These are phyloP conservation scores for Iguana delicatissima DNA, from an alignment of 2,797 vertebrate genomes.

Conservation along the genomic window DNA sequence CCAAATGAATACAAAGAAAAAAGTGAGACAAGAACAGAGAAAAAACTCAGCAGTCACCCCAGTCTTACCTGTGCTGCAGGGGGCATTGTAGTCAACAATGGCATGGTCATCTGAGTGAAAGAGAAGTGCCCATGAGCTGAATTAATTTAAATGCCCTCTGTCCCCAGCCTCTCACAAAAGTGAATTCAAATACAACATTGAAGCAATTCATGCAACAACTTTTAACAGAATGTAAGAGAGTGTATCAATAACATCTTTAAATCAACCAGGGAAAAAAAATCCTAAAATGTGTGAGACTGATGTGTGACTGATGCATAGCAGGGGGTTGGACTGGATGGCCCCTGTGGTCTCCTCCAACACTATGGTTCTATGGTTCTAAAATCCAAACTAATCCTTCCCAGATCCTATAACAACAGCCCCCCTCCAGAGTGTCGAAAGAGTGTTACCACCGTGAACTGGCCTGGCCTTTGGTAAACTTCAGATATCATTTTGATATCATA, in stretches of 20 bases:
- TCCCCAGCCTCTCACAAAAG: neutral
- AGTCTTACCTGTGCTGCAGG: constrained; percentile 22
- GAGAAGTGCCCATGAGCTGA: neutral
- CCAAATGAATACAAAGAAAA: neutral
- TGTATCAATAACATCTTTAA: neutral
- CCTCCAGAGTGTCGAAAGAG: neutral
- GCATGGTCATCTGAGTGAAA: constrained; percentile 22
- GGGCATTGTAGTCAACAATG: constrained; percentile 13
- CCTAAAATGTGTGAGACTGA: too few relatives aligned
- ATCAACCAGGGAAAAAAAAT: neutral
- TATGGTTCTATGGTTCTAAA: neutral
- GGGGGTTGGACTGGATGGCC: too few relatives aligned
- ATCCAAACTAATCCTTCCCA: neutral
- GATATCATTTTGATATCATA: too few relatives aligned
- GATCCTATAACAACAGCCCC: neutral
- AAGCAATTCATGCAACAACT: neutral
- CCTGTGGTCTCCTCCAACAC: too few relatives aligned
- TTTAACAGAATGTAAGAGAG: neutral
- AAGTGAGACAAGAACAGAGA: neutral
- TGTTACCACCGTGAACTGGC: too few relatives aligned
- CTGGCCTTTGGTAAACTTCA: too few relatives aligned
- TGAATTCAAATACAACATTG: neutral
- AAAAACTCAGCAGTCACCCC: neutral
- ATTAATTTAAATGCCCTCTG: neutral
- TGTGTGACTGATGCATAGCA: too few relatives aligned